Conservation (phyloP, 2,113 vertebrate genomes). For the Platysteira castanea region DNA sequence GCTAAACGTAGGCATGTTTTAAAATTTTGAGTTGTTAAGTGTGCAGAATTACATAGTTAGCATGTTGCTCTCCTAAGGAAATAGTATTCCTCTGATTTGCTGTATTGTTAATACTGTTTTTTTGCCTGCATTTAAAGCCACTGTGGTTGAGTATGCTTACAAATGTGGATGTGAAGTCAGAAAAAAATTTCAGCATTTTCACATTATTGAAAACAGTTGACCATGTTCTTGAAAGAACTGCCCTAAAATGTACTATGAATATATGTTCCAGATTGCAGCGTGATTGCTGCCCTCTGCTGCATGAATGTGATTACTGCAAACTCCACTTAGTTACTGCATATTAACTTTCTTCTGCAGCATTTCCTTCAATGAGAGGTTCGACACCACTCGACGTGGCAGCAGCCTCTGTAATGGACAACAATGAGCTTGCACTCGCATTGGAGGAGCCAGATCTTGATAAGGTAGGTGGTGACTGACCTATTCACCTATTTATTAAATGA, state of each 20-base stretch:
- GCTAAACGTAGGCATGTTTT: background rate
- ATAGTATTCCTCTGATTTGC: background rate
- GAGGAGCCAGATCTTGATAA: slow-evolving; percentile 97
- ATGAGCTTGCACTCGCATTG: slow-evolving; percentile 90
- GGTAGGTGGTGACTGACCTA: slow-evolving; percentile 57
- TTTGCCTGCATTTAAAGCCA: background rate
- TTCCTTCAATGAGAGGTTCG: slow-evolving; percentile 95
- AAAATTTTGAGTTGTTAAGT: background rate
- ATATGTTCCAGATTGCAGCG: background rate
- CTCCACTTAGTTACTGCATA: background rate
- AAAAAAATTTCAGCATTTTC: background rate
- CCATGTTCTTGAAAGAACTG: background rate
- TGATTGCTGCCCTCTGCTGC: slow-evolving; percentile 69
- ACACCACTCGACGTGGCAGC: slow-evolving; percentile 96
- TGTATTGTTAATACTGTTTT: background rate
- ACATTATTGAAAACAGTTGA: background rate
- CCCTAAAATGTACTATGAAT: rapidly evolving
- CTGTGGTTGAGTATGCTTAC: background rate
- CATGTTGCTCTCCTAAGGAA: background rate
- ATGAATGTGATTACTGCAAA: background rate
- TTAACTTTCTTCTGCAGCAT: slow-evolving; percentile 73
- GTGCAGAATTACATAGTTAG: background rate
- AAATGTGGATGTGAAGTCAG: background rate
- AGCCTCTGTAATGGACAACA: slow-evolving; percentile 99
- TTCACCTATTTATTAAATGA: background rate